Conservation (phyloP, 2,797 vertebrate species). For the Alfaro cultratus region DNA sequence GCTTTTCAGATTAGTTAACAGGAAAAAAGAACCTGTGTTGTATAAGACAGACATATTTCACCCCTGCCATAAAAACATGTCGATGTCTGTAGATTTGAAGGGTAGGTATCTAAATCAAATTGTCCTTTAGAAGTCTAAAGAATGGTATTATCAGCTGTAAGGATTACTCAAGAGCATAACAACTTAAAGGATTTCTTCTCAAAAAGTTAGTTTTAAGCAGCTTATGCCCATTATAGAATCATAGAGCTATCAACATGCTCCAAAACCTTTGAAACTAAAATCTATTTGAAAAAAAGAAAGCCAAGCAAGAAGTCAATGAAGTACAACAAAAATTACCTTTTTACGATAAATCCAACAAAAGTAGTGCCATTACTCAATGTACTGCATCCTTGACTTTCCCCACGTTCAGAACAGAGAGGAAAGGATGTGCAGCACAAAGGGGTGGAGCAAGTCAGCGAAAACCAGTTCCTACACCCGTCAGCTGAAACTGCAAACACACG, state of each 20-base stretch:
- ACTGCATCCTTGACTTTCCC: slow-evolving; percentile 18
- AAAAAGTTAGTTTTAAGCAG: neutral
- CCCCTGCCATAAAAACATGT: neutral
- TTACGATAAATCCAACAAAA: slow-evolving; percentile 7
- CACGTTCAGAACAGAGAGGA: slow-evolving; percentile 12
- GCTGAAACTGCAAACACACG: slow-evolving; percentile 39
- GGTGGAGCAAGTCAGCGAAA: slow-evolving; percentile 61
- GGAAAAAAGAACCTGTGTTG: neutral
- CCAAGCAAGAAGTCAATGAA: neutral
- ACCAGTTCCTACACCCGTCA: slow-evolving; percentile 63
- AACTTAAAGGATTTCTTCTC: neutral
- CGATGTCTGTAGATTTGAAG: neutral
- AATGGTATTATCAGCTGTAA: neutral
- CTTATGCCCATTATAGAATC: neutral
- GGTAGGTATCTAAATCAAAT: neutral
- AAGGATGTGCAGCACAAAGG: slow-evolving; percentile 16
- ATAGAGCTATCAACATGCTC: neutral
- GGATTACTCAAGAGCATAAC: neutral
- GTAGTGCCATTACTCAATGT: slow-evolving; percentile 24
- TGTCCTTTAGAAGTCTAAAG: neutral
- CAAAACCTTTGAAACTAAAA: neutral
- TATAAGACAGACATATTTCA: neutral
- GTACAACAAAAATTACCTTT: neutral
- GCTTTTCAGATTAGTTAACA: neutral
- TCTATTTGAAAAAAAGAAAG: neutral